Percentiles rank a stretch among this genome's conserved stretches.
phyloP scores from a whole-genome alignment of 2,113 vertebrate species.

The Malurus melanocephalus region DNA sequence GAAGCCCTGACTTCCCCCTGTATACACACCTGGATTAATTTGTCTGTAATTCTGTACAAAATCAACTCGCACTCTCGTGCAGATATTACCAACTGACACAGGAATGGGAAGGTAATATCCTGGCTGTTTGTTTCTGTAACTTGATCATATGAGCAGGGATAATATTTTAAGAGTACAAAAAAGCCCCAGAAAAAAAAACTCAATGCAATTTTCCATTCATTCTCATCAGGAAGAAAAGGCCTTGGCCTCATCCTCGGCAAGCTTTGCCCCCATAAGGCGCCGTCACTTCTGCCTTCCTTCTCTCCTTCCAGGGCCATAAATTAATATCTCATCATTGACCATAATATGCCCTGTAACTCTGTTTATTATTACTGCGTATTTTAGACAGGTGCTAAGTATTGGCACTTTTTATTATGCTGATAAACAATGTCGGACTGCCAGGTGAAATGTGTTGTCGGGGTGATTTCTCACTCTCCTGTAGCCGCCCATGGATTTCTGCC shows the following conservation, averaged over 20 bases:
- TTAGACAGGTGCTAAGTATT: constrained; percentile 68
- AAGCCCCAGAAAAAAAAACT: neutral
- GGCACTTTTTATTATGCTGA: constrained; percentile 75
- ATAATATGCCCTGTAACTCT: constrained; percentile 55
- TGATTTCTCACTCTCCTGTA: constrained; percentile 66
- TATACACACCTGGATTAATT: neutral
- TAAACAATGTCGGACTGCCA: constrained; percentile 61
- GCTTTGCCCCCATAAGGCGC: neutral
- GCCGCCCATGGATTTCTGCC: constrained; percentile 25
- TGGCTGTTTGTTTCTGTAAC: constrained; percentile 34
- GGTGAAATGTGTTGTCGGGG: constrained; percentile 62
- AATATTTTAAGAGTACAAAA: constrained; percentile 24
- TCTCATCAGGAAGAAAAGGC: constrained; percentile 34
- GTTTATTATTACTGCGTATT: constrained; percentile 71
- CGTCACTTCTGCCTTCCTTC: neutral
- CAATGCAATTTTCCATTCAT: constrained; percentile 30
- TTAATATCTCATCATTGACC: constrained; percentile 64
- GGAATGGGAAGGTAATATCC: constrained; percentile 7
- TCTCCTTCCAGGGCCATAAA: constrained; percentile 41
- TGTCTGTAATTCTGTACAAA: neutral
- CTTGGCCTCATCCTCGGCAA: constrained; percentile 5
- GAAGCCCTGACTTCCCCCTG: rapidly evolving
- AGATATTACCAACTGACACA: neutral
- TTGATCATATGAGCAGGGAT: constrained; percentile 30
- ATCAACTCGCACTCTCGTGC: rapidly evolving